These are phyloP conservation scores for Nyctereutes procyonoides DNA, from an alignment of 2,113 vertebrate species.

Conservation along the genomic window DNA sequence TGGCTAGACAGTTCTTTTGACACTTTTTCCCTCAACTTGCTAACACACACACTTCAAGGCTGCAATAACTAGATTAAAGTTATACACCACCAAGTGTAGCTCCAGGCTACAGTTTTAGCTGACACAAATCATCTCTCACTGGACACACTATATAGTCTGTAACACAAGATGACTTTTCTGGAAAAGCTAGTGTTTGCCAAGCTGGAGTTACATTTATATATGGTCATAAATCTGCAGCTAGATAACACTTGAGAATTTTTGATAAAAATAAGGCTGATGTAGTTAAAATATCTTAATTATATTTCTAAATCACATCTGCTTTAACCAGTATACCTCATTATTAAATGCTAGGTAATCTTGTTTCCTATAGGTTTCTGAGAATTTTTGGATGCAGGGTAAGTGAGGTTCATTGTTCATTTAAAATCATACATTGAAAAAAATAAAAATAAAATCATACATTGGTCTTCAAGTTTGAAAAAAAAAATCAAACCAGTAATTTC, in stretches of 20 bases:
- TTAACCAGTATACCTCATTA: neutral
- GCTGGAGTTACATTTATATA: constrained; percentile 43
- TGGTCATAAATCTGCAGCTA: constrained; percentile 63
- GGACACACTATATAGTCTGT: constrained; percentile 79
- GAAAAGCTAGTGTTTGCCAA: constrained; percentile 74
- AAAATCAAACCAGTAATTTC: neutral
- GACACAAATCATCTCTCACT: constrained; percentile 86
- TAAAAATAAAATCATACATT: neutral
- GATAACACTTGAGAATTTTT: constrained; percentile 25
- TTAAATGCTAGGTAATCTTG: neutral
- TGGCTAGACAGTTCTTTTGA: constrained; percentile 72
- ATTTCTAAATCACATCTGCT: constrained; percentile 57
- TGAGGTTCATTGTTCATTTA: neutral
- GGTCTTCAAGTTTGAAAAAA: constrained; percentile 22
- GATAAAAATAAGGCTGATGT: neutral
- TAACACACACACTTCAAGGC: constrained; percentile 83
- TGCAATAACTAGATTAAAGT: constrained; percentile 88
- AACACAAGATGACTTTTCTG: constrained; percentile 79
- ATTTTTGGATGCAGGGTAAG: neutral
- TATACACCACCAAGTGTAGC: constrained; percentile 83
- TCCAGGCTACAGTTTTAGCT: constrained; percentile 83
- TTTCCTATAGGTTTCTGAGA: neutral
- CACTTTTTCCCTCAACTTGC: constrained; percentile 80
- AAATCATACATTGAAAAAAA: neutral
- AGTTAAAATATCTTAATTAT: constrained; percentile 67